Base-by-base conservation (phyloP, 2,797 vertebrate genomes). In the Oreortyx pictus region DNA sequence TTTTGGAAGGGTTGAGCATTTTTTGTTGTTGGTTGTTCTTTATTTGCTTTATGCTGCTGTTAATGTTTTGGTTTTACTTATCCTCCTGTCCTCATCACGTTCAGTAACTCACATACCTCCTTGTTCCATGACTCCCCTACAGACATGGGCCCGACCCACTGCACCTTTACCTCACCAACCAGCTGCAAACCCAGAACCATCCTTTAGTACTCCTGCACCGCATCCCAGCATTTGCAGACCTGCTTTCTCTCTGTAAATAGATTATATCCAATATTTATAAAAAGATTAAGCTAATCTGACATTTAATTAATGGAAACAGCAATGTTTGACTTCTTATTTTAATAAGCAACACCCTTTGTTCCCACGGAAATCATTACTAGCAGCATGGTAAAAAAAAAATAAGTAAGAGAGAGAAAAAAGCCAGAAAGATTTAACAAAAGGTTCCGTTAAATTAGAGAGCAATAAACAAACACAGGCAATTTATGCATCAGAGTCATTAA, bases 381-480 rank as follows among this genome's bases (percentile, higher is more conserved):
- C 14, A 6, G 39, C 44, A 43, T 1, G 22, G 72, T 57, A 20
- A 75, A 52, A 79, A 87, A 25, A 80, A 47, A 52, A 9, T 27
- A 5, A 52, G 11, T 41, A 14, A 52, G 27, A 81, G 84, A 33
- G 33, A 57, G 64, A 31, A 31, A 64, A 67, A 80, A 91, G n/a
- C 37, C 75, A 92, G 73, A 77, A 96, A 96, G 65, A 77, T 96
- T 96, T 92, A 96, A 96, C 89, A 96, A 96, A 96, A 96, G 86
- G 41, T 96, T 96, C 82, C 94, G 96, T 97, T 96, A 97, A 97
- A 97, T 97, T 91, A 97, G 95, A 96, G 76, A 96, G 90, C 79
- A 96, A 96, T 97, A 97, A 97, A 96, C 93, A 97, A 97, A 97
- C 92, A 95, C 86, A 97, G 95, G 50, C 82, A 95, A 96, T 96